Conservation (phyloP, 1,140 invertebrate genomes). For the Ephestia elutella region DNA sequence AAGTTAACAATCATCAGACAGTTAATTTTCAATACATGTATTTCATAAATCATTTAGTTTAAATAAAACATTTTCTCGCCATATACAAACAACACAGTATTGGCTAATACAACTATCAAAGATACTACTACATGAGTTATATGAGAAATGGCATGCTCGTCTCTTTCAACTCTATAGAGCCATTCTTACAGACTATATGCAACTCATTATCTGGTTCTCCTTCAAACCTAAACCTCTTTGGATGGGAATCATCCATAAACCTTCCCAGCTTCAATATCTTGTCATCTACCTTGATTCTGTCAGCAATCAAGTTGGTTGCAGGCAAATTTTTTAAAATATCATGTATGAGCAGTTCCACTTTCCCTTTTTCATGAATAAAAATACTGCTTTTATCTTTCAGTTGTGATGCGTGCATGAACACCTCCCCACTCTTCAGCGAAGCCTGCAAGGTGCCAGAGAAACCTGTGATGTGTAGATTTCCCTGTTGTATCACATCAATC, state of each 20-base stretch:
- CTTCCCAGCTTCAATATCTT: constrained; percentile 63
- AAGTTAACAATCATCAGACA: background rate
- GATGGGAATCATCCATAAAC: constrained; percentile 66
- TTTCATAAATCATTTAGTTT: background rate
- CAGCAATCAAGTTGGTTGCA: constrained; percentile 68
- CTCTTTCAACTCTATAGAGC: constrained; percentile 67
- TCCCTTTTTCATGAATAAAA: constrained; percentile 71
- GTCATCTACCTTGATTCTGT: constrained; percentile 65
- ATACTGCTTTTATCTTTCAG: constrained; percentile 68
- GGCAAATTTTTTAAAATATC: constrained; percentile 64
- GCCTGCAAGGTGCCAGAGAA: constrained; percentile 68
- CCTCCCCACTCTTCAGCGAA: constrained; percentile 66
- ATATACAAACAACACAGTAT: constrained; percentile 21
- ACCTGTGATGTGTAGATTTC: constrained; percentile 63
- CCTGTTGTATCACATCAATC: constrained; percentile 68
- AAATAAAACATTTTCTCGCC: background rate
- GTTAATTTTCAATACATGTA: background rate
- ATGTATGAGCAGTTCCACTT: constrained; percentile 62
- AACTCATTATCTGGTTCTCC: constrained; percentile 57
- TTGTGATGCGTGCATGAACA: constrained; percentile 66
- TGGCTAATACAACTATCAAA: constrained; percentile 18
- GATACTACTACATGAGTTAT: constrained; percentile 21
- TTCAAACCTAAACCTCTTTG: constrained; percentile 68
- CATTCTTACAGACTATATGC: constrained; percentile 71
- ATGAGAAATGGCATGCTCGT: constrained; percentile 56